These are phyloP conservation scores for Macrophya annulata DNA, from an alignment of 2,888 invertebrate genomes.

Conservation along the genomic window DNA sequence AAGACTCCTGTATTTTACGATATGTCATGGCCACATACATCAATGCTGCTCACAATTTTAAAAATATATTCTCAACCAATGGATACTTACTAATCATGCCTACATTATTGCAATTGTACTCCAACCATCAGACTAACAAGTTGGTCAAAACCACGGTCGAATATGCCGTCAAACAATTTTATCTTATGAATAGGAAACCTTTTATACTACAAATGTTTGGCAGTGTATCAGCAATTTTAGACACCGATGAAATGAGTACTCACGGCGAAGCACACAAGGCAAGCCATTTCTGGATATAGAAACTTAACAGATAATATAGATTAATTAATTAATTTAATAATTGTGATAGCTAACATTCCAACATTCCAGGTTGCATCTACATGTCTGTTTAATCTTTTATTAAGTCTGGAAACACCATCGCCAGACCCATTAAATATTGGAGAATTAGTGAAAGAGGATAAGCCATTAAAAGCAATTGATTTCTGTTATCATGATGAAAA, in stretches of 20 bases:
- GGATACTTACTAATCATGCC: slow-evolving; percentile 99
- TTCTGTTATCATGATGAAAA: slow-evolving; percentile 99
- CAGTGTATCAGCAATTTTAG: slow-evolving; percentile 97
- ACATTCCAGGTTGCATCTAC: slow-evolving; percentile 89
- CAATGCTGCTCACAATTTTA: slow-evolving; percentile 98
- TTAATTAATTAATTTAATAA: slow-evolving; percentile 24
- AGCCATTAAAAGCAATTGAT: slow-evolving; percentile 96
- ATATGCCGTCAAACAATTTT: slow-evolving; percentile 99
- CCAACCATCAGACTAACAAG: slow-evolving; percentile 98
- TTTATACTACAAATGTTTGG: slow-evolving; percentile 99
- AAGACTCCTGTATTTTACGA: slow-evolving; percentile 96
- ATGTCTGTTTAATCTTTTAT: slow-evolving; percentile 93
- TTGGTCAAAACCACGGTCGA: slow-evolving; percentile 97
- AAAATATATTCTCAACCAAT: slow-evolving; percentile 98
- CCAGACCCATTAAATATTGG: slow-evolving; percentile 97
- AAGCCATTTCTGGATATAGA: slow-evolving; percentile 63
- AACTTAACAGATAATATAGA: neutral
- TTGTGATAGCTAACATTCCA: slow-evolving; percentile 23
- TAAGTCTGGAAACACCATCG: slow-evolving; percentile 96
- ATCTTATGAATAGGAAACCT: slow-evolving; percentile 97
- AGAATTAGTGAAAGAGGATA: slow-evolving; percentile 94
- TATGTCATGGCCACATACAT: slow-evolving; percentile 98
- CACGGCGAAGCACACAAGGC: slow-evolving; percentile 97
- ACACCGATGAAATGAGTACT: slow-evolving; percentile 92
- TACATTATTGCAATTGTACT: slow-evolving; percentile 96